Conservation (phyloP, 2,888 invertebrate genomes). For the Zele albiditarsus region DNA sequence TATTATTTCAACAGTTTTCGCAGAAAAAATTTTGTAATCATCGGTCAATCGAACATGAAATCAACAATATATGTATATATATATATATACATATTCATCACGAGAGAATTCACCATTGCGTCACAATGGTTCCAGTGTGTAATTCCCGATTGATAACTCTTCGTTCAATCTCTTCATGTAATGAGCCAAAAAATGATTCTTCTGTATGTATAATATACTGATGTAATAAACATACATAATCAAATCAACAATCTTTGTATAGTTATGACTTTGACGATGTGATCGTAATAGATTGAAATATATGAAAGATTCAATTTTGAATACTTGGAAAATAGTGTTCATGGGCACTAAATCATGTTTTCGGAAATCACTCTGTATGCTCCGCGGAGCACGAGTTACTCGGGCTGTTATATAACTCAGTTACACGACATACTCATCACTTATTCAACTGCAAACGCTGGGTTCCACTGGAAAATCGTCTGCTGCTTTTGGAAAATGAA, state of each 20-base stretch:
- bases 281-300: slow-evolving; percentile 12
- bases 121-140: slow-evolving; percentile 43
- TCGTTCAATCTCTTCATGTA: slow-evolving; percentile 24
- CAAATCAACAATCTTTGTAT: too few species aligned
- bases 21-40: too few species aligned
- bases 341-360: not conserved
- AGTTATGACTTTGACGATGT: not conserved
- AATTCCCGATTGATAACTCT: slow-evolving; percentile 20
- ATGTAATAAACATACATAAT: not conserved
- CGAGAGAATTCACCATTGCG: slow-evolving; percentile 36
- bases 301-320: not conserved
- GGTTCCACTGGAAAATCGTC: not conserved
- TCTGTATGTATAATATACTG: not conserved
- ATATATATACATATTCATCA: too few species aligned
- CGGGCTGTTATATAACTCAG: not conserved
- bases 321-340: not conserved
- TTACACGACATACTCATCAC: not conserved
- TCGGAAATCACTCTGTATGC: not conserved
- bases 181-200: slow-evolving; percentile 3
- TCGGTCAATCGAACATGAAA: too few species aligned
- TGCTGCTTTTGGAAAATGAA: slow-evolving; percentile 12
- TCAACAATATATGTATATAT: too few species aligned
- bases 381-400: not conserved
- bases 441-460: not conserved
- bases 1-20: too few species aligned